Conservation (phyloP, 1,140 invertebrate species). For the Araneus ventricosus region DNA sequence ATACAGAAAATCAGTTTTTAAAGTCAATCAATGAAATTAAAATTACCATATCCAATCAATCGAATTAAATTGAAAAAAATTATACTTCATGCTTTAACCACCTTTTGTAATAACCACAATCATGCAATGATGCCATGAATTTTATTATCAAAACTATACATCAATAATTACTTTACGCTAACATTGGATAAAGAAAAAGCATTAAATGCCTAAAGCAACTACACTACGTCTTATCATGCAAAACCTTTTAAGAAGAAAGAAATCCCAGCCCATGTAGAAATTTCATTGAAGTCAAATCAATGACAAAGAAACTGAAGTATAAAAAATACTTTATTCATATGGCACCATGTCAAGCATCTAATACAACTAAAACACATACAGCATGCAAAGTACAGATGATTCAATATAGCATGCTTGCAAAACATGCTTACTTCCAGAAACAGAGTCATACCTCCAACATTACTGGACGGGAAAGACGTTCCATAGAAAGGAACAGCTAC, state of each 20-base stretch:
- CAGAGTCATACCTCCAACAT: slow-evolving; percentile 71
- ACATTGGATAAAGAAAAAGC: neutral
- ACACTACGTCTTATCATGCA: neutral
- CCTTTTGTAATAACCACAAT: neutral
- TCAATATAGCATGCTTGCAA: slow-evolving; percentile 60
- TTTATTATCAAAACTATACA: neutral
- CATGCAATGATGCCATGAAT: slow-evolving; percentile 17
- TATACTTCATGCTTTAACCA: neutral
- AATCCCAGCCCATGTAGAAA: neutral
- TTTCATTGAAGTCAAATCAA: slow-evolving; percentile 70
- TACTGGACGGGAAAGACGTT: slow-evolving; percentile 72
- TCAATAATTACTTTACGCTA: neutral
- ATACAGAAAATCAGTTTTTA: too few species aligned
- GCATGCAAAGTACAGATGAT: slow-evolving; percentile 42
- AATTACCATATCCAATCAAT: too few species aligned
- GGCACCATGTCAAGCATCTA: slow-evolving; percentile 66
- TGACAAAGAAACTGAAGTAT: slow-evolving; percentile 70
- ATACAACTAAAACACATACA: slow-evolving; percentile 55
- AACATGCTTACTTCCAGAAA: slow-evolving; percentile 70
- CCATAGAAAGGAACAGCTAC: slow-evolving; percentile 76
- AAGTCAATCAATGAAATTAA: too few species aligned
- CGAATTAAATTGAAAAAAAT: too few species aligned
- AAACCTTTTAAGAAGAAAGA: neutral
- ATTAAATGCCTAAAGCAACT: neutral
- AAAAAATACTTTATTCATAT: slow-evolving; percentile 69